Base-by-base conservation (phyloP, 2,113 vertebrate genomes). In the Polypterus senegalus region DNA sequence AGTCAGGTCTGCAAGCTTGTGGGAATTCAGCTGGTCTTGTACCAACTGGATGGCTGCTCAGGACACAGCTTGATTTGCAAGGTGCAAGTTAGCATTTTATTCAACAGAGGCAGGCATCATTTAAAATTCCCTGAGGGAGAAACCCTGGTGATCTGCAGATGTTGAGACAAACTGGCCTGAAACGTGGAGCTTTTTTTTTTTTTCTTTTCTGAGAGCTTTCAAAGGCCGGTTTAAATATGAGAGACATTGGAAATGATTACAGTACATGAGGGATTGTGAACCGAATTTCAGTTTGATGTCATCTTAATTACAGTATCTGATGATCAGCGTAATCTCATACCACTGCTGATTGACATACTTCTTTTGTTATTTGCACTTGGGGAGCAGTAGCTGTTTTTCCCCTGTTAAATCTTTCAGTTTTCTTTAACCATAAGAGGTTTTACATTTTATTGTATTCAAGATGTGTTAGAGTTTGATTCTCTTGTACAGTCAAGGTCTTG, bases 41-140 rank as follows among this genome's bases (percentile, higher is more conserved):
- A 86, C 86, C 81, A 89, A 91, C 89, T 89, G 89, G 88, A 89
- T 88, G 88, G 85, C 87, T 92, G 91, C 89, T 90, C 86, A 88
- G 91, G 91, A 91, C 89, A 88, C 81, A 87, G 86, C 84, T 87
- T 91, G 87, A 88, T 88, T 83, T 83, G 83, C 83, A 84, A 86
- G 87, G 84, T 92, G 89, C 87, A 87, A 89, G 87, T 83, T 90
- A 87, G 85, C 82, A 88, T 80, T 84, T 85, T 83, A 84, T 90
- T 91, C 85, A 81, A 75, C 84, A 84, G 88, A 91, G 79, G 81
- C 81, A 79, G 86, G 88, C 89, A 91, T 89, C 90, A 90, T 93
- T 92, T 92, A 85, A 87, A 87, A 80, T 77, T 86, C 82, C 91
- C 80, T 82, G 73, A 77, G 79, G 89, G 27, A 27, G 86, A 87